A percentile compares a stretch with the other conserved stretches of the same genome.
These are phyloP conservation scores for Kryptolebias ocellatus DNA, from an alignment of 2,797 vertebrate genomes.

Conservation along the genomic window DNA sequence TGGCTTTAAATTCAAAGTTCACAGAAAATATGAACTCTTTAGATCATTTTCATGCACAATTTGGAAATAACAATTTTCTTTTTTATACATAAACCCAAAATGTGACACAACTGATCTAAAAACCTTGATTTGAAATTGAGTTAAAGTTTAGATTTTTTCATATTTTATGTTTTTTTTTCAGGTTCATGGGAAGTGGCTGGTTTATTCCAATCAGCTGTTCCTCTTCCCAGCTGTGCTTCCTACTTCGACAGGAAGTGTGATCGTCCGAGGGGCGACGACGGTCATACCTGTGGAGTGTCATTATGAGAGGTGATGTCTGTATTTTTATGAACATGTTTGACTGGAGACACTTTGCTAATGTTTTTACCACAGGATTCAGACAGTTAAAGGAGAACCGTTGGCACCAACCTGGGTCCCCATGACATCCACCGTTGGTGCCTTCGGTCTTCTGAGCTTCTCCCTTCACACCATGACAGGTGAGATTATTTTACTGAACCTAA, in stretches of 20 bases:
- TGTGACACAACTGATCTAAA: too few species aligned
- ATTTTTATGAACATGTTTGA: not conserved
- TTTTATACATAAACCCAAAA: too few species aligned
- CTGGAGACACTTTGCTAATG: not conserved
- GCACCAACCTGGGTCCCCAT: slow-evolving; percentile 66
- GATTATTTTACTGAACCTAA: not conserved
- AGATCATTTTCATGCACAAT: too few species aligned
- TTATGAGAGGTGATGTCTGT: slow-evolving; percentile 54
- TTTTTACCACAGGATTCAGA: slow-evolving; percentile 50
- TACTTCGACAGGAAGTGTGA: slow-evolving; percentile 25
- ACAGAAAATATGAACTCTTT: too few species aligned
- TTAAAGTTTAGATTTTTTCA: too few species aligned
- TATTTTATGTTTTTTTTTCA: slow-evolving; percentile 5
- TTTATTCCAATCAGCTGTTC: slow-evolving; percentile 68
- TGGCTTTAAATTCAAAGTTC: too few species aligned
- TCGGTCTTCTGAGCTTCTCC: slow-evolving; percentile 66
- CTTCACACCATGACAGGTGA: slow-evolving; percentile 56
- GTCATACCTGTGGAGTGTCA: slow-evolving; percentile 65
- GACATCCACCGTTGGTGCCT: slow-evolving; percentile 59
- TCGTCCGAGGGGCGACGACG: slow-evolving; percentile 28
- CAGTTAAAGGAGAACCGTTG: slow-evolving; percentile 51
- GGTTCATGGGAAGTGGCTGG: slow-evolving; percentile 60
- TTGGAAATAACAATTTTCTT: too few species aligned
- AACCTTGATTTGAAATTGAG: too few species aligned
- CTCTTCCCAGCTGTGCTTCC: slow-evolving; percentile 43